phyloP scores from a whole-genome alignment of 1,140 invertebrate species.

The Pissodes strobi region DNA sequence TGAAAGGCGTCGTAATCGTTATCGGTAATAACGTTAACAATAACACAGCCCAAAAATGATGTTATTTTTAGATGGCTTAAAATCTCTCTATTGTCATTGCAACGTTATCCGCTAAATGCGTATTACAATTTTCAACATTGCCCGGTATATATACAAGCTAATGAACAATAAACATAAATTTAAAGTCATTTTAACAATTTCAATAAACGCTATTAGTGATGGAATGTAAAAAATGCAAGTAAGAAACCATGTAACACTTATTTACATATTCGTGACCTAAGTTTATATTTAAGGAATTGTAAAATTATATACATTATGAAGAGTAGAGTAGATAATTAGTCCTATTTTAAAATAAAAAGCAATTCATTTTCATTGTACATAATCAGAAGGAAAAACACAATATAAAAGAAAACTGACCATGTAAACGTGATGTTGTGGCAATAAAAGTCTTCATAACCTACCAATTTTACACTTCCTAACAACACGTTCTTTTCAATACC shows the following conservation, averaged over 20 bases:
- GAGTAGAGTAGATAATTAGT: too few species aligned
- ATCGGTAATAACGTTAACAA: too few species aligned
- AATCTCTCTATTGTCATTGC: too few species aligned
- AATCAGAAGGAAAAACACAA: too few species aligned
- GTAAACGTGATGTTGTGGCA: too few species aligned
- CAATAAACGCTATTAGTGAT: slow-evolving; percentile 21
- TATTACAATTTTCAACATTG: slow-evolving; percentile 16
- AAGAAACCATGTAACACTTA: slow-evolving; percentile 24
- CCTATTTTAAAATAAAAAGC: too few species aligned
- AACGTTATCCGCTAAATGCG: background rate
- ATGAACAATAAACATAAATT: slow-evolving; percentile 22
- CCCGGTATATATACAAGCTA: slow-evolving; percentile 26
- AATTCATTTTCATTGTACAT: too few species aligned
- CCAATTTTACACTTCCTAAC: background rate
- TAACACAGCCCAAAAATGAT: too few species aligned
- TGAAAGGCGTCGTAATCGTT: too few species aligned
- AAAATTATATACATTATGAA: slow-evolving; percentile 4
- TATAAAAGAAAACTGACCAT: too few species aligned
- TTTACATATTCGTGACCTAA: slow-evolving; percentile 12
- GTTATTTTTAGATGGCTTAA: too few species aligned
- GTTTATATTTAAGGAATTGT: slow-evolving; percentile 1
- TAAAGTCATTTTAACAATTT: slow-evolving; percentile 16
- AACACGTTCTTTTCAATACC: slow-evolving; percentile 10
- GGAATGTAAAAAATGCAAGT: slow-evolving; percentile 26
- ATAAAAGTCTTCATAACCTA: too few species aligned